These are phyloP conservation scores for Papilio machaon DNA, from an alignment of 1,140 invertebrate species.

Conservation along the genomic window DNA sequence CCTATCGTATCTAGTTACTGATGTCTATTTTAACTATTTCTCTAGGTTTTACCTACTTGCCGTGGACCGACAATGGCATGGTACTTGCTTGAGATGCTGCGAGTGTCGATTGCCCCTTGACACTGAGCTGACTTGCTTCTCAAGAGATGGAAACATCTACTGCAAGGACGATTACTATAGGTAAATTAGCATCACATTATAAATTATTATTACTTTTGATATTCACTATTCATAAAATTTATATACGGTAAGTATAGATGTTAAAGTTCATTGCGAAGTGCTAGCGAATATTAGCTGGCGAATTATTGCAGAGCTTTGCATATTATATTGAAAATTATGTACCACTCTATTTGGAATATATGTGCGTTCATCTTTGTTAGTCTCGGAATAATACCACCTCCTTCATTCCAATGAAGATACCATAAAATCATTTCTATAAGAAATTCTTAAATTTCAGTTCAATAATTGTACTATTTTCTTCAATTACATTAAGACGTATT, in stretches of 20 bases:
- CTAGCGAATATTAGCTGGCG: conserved; percentile 19
- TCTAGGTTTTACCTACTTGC: conserved; percentile 91
- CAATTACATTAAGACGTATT: neutral
- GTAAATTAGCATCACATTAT: conserved; percentile 78
- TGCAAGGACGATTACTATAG: conserved; percentile 98
- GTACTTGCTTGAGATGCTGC: conserved; percentile 92
- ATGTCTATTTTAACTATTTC: neutral
- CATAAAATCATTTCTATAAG: too few relatives aligned
- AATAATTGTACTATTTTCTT: neutral
- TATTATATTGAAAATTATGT: conserved; percentile 7
- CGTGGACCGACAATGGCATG: conserved; percentile 95
- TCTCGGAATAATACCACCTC: too few relatives aligned
- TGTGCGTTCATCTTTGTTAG: neutral
- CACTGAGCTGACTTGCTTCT: conserved; percentile 94
- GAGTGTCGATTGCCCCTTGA: conserved; percentile 93
- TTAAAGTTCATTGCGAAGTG: conserved; percentile 1
- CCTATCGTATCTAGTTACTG: neutral
- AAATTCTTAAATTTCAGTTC: neutral
- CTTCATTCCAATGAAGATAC: too few relatives aligned
- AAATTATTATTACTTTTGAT: too few relatives aligned
- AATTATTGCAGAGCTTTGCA: conserved; percentile 26
- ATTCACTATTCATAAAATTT: neutral
- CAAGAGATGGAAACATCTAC: conserved; percentile 94
- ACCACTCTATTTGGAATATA: neutral
- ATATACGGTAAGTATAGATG: neutral